Evolutionary conservation across 53 echinoderm and acorn worm species (phyloP), one percentile per base, ranked within the genome.

Genomic region (Henricia sp.): DNA sequence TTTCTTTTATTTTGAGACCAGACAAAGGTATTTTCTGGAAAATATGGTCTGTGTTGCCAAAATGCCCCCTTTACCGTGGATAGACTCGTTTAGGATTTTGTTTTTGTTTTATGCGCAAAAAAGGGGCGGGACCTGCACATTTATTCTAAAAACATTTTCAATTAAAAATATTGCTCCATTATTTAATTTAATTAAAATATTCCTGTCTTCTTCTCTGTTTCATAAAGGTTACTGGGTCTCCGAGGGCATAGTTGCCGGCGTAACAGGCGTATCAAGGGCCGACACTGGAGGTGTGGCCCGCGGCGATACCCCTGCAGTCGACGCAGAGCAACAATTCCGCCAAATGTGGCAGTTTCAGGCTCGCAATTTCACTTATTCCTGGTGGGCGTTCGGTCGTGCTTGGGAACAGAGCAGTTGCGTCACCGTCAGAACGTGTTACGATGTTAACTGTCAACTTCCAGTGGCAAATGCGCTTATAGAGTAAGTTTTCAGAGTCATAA

Each of bases 311-410:
- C 1, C 40, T 6, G 4, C 67, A 40, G 67, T 23, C 6, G 67
- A 67, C 5, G 16, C 66, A 23, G 20, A 60, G 4, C 55, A 55
- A 11, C 64, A 35, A 19, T 82, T 74, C 30, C 50, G 75, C 21
- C 65, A 90, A 19, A 85, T 90, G 46, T 95, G 95, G 95, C 54
- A 62, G 28, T 95, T 91, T 50, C 50, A 87, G 19, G 92, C 95
- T 8, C 68, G 67, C 10, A 89, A 90, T 51, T 90, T 95, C 55
- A 77, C 85, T 37, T 86, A 75, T 68, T 50, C 86, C 10, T 95
- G 95, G 95, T 95, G 95, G 95, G 95, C 95, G 17, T 91, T 92
- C 17, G 95, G 88, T 8, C 66, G 82, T 28, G 71, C 72, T 0
- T 87, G 86, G 85, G 56, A 54, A 27, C 23, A 50, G 3, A 76